Percentiles rank a stretch among this genome's conserved stretches.
phyloP scores from a whole-genome alignment of 2,888 invertebrate genomes.

The Clepsis dumicolana region DNA sequence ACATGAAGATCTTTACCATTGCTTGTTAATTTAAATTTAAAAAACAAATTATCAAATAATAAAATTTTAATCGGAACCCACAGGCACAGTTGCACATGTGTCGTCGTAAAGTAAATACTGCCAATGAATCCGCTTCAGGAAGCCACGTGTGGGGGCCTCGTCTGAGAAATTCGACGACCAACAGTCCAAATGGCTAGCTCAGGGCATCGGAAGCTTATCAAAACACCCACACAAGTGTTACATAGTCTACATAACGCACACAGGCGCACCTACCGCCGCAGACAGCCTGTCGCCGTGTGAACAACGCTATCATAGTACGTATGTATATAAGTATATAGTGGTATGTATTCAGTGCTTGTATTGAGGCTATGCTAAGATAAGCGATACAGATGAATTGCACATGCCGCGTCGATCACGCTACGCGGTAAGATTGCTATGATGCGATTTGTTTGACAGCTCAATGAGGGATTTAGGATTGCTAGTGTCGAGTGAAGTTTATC shows the following conservation, averaged over 20 bases:
- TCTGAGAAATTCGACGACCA: slow-evolving; percentile 74
- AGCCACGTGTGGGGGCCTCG: slow-evolving; percentile 66
- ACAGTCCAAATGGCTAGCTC: slow-evolving; percentile 77
- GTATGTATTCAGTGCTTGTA: slow-evolving; percentile 75
- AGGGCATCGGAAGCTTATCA: slow-evolving; percentile 83
- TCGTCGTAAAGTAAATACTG: slow-evolving; percentile 34
- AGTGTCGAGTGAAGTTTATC: too few species aligned
- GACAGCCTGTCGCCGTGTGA: slow-evolving; percentile 84
- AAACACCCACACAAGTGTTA: slow-evolving; percentile 60
- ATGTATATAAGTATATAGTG: slow-evolving; percentile 65
- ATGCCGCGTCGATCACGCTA: slow-evolving; percentile 53
- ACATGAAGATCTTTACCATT: background rate
- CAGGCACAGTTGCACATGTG: background rate
- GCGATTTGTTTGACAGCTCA: slow-evolving; percentile 52
- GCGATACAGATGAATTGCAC: slow-evolving; percentile 55
- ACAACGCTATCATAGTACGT: slow-evolving; percentile 79
- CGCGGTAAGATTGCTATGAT: slow-evolving; percentile 62
- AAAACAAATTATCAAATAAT: background rate
- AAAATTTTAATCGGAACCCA: background rate
- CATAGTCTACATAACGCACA: slow-evolving; percentile 60
- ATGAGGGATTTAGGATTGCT: too few species aligned
- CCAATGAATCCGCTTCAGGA: slow-evolving; percentile 49
- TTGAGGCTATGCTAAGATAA: slow-evolving; percentile 68
- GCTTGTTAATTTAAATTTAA: background rate
- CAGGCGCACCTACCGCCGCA: slow-evolving; percentile 73